Percentiles rank a stretch among this genome's conserved stretches.
Conservation (phyloP, 2,888 invertebrate species). For the Lithodes maja region DNA sequence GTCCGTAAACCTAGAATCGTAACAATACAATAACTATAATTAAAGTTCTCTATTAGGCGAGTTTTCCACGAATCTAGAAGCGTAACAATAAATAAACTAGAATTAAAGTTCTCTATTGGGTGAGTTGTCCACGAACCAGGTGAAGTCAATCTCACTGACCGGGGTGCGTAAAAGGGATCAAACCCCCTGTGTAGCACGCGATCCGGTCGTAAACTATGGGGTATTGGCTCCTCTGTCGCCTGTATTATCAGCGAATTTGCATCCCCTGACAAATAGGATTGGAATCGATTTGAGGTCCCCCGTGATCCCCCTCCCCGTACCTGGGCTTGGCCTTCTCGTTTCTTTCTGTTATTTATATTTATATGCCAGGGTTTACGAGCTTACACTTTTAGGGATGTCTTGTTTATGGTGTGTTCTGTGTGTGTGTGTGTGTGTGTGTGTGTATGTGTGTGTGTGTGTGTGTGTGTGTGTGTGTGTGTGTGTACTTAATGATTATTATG, state of each 20-base stretch:
- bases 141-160: neutral
- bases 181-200: neutral
- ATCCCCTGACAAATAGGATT: neutral
- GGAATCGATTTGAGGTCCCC: neutral
- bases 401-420: neutral
- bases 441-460: neutral
- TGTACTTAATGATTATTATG: neutral
- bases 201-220: neutral
- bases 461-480: constrained; percentile 8
- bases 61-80: too few relatives aligned
- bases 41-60: too few relatives aligned
- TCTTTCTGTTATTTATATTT: too few relatives aligned
- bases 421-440: constrained; percentile 3
- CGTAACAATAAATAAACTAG: too few relatives aligned
- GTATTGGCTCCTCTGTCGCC: neutral
- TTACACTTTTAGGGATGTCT: neutral
- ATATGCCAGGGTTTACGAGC: too few relatives aligned
- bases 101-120: too few relatives aligned
- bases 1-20: too few relatives aligned
- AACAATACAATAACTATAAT: too few relatives aligned
- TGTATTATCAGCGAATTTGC: neutral
- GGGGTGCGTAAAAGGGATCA: neutral
- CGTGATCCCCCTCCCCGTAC: too few relatives aligned
- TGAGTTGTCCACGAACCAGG: neutral
- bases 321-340: too few relatives aligned